phyloP scores from a whole-genome alignment of 2,113 vertebrate species.

The Oenanthe oenanthe region DNA sequence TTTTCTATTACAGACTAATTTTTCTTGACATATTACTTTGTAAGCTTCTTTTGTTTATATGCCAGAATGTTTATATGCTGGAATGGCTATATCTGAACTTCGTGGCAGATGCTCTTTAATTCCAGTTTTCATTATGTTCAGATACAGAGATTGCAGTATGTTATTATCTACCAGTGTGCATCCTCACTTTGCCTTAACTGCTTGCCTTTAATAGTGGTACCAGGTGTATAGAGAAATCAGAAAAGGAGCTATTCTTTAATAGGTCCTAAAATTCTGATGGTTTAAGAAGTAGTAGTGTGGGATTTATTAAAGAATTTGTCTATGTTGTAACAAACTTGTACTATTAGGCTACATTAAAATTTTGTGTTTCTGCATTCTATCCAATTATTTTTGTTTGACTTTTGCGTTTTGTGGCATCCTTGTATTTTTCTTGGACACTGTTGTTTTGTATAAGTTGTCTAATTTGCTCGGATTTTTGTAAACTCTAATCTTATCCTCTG shows the following conservation, averaged over 20 bases:
- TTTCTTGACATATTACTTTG: rapidly evolving
- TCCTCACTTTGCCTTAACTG: not conserved
- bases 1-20: not conserved
- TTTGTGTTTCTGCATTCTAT: not conserved
- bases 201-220: not conserved
- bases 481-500: not conserved
- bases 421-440: not conserved
- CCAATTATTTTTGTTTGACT: not conserved
- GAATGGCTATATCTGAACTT: not conserved
- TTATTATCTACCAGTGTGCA: not conserved
- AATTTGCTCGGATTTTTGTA: not conserved
- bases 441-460: not conserved
- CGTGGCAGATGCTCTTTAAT: not conserved
- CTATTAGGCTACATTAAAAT: not conserved
- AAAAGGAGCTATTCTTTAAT: not conserved
- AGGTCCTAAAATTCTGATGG: not conserved
- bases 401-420: not conserved
- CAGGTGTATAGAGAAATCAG: not conserved
- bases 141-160: not conserved
- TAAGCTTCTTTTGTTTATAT: not conserved
- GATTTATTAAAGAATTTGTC: not conserved
- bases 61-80: not conserved
- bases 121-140: not conserved
- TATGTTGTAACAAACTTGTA: not conserved
- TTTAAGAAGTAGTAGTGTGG: not conserved